A percentile compares a stretch with the other conserved stretches of the same genome.
These are phyloP conservation scores for Micronisus gabar DNA, from an alignment of 2,113 vertebrate genomes.

Conservation along the genomic window DNA sequence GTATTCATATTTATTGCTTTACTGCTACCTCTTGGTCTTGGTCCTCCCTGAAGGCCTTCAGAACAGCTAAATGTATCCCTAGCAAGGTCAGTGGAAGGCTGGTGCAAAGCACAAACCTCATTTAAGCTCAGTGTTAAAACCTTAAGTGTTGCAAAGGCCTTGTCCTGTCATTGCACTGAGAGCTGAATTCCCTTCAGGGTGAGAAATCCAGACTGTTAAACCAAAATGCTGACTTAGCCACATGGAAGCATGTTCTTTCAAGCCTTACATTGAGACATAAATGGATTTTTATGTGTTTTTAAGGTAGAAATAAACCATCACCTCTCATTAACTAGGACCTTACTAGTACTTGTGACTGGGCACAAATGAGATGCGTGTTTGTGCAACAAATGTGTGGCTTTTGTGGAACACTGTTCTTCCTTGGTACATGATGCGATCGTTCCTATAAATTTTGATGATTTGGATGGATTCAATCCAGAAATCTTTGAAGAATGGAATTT, in stretches of 20 bases:
- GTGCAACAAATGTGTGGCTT: accelerated
- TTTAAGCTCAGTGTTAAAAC: neutral
- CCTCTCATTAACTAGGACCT: neutral
- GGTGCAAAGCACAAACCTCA: neutral
- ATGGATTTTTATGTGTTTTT: neutral
- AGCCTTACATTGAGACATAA: neutral
- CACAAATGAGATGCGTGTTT: neutral
- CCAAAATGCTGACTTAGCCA: neutral
- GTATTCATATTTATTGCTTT: neutral
- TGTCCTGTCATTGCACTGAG: neutral
- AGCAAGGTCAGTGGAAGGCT: neutral
- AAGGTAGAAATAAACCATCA: neutral
- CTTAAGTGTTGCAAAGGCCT: neutral
- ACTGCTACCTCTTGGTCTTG: neutral
- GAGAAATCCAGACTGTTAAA: neutral
- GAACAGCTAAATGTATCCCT: neutral
- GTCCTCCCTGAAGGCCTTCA: neutral
- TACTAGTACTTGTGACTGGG: neutral
- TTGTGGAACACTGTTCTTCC: neutral
- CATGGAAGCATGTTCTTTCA: neutral
- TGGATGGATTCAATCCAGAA: neutral
- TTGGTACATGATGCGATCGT: neutral
- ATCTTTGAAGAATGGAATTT: neutral
- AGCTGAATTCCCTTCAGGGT: neutral
- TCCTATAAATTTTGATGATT: neutral